phyloP scores from a whole-genome alignment of 2,113 vertebrate species.

The Pimephales promelas region DNA sequence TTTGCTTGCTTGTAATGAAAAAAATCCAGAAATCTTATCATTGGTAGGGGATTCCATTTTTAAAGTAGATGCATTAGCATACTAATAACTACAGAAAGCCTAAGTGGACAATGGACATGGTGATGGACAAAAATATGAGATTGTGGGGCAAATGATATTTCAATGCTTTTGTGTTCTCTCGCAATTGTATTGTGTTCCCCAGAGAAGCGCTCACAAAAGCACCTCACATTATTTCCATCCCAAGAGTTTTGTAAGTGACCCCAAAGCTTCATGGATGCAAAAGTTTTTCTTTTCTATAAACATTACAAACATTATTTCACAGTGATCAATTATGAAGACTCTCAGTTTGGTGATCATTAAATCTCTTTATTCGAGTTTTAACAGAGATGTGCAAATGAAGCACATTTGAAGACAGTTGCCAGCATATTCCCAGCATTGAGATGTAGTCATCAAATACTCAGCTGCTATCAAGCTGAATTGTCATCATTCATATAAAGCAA shows the following conservation, averaged over 20 bases:
- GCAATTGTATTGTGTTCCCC: too few relatives aligned
- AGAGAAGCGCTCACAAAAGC: too few relatives aligned
- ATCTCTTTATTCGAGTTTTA: neutral
- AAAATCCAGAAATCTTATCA: neutral
- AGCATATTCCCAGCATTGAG: neutral
- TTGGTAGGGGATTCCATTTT: neutral
- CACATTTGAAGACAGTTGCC: neutral
- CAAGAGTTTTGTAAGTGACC: too few relatives aligned
- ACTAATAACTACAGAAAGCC: too few relatives aligned
- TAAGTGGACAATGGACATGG: too few relatives aligned
- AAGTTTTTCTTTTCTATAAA: neutral
- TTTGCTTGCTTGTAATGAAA: neutral
- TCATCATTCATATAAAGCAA: neutral
- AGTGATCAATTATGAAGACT: too few relatives aligned
- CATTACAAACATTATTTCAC: neutral
- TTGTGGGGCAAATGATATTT: too few relatives aligned
- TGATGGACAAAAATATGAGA: too few relatives aligned
- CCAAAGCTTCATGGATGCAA: too few relatives aligned
- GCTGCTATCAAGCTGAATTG: slow-evolving; percentile 34
- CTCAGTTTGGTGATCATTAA: neutral
- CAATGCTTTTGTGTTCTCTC: too few relatives aligned
- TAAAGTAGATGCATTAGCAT: neutral
- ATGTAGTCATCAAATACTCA: slow-evolving; percentile 42
- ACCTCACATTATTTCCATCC: too few relatives aligned
- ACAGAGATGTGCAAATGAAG: neutral